A percentile compares a stretch with the other conserved stretches of the same genome.
phyloP scores from a whole-genome alignment of 2,797 vertebrate species.

The Hylomyscus alleni region DNA sequence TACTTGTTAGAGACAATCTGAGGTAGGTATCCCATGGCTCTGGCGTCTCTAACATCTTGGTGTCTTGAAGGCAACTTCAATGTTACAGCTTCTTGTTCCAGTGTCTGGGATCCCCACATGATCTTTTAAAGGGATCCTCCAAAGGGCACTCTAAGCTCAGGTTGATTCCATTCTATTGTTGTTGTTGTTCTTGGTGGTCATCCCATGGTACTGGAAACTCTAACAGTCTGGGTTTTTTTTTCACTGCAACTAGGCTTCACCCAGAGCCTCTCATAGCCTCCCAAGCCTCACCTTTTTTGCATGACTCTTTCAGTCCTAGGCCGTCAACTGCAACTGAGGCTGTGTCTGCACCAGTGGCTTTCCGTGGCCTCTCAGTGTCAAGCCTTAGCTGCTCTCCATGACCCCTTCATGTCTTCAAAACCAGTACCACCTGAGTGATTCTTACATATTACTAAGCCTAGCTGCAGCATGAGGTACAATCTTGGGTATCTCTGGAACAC shows the following conservation, averaged over 20 bases:
- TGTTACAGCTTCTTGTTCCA: neutral
- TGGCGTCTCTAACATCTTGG: neutral
- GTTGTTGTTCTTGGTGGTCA: neutral
- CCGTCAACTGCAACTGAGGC: neutral
- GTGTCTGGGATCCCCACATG: neutral
- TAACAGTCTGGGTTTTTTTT: neutral
- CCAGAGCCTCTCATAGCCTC: neutral
- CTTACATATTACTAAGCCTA: neutral
- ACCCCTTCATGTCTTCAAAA: neutral
- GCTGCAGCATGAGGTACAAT: neutral
- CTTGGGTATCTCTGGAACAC: neutral
- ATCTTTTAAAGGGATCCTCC: neutral
- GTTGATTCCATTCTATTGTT: neutral
- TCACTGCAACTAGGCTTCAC: neutral
- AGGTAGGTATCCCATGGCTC: neutral
- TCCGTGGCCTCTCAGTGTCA: neutral
- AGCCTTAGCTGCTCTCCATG: neutral
- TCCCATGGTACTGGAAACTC: neutral
- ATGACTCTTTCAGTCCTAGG: neutral
- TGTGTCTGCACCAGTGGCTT: neutral
- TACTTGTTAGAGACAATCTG: neutral
- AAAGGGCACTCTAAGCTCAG: neutral
- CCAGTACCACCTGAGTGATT: neutral
- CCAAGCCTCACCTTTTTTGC: neutral
- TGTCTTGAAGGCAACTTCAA: neutral